Evolutionary conservation across 2,797 vertebrate genomes (phyloP).

Genomic region (Eospalax fontanierii): DNA sequence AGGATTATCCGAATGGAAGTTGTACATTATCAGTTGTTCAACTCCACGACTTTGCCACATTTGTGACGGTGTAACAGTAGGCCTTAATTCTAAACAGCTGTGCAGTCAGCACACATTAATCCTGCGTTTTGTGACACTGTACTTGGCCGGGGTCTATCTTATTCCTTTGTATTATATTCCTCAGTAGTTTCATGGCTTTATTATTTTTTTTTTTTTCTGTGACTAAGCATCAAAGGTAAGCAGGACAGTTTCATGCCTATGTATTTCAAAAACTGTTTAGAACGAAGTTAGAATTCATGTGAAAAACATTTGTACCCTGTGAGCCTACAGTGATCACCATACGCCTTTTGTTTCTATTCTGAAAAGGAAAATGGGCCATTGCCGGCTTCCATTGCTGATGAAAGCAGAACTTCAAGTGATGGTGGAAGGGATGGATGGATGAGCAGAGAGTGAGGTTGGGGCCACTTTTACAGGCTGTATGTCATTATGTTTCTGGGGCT

Average conservation of each 20-base stretch:
- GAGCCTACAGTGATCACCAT: not conserved
- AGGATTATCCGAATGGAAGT: not conserved
- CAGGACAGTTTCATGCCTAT: not conserved
- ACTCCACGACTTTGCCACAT: not conserved
- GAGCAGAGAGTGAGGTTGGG: not conserved
- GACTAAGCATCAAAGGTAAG: not conserved
- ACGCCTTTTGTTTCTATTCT: not conserved
- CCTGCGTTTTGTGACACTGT: not conserved
- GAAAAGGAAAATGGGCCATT: not conserved
- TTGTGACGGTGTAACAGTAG: not conserved
- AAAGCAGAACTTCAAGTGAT: not conserved
- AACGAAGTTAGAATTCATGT: not conserved
- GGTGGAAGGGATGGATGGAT: not conserved
- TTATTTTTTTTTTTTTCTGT: not conserved
- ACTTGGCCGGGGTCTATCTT: not conserved
- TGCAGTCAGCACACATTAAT: not conserved
- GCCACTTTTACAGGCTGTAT: not conserved
- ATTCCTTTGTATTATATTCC: not conserved
- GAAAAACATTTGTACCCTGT: no score
- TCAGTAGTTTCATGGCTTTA: not conserved
- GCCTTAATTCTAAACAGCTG: not conserved
- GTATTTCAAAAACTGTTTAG: not conserved
- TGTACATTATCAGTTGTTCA: not conserved
- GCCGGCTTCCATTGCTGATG: not conserved
- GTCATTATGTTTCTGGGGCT: not conserved